These are phyloP conservation scores for Deladenus siricidicola DNA, from an alignment of 2,888 invertebrate species.

Conservation along the genomic window DNA sequence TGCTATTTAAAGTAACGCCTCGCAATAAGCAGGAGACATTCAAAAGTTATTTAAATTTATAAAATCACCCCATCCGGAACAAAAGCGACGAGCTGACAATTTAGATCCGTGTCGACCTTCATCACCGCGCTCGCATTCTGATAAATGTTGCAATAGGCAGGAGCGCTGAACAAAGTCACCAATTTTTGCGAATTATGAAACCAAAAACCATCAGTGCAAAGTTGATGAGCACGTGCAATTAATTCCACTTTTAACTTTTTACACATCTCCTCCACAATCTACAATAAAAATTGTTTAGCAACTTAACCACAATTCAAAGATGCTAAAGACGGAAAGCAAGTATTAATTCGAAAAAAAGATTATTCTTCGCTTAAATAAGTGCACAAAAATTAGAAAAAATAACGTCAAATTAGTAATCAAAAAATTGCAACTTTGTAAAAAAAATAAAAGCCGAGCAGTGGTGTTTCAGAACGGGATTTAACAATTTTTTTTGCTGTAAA, in stretches of 20 bases:
- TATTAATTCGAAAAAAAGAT: too few species aligned
- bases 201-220: conserved; percentile 40
- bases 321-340: too few species aligned
- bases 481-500: too few species aligned
- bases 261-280: conserved; percentile 31
- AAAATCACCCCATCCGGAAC: conserved; percentile 32
- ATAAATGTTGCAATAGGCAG: conserved; percentile 34
- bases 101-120: conserved; percentile 24
- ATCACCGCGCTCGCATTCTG: conserved; percentile 33
- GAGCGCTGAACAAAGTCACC: conserved; percentile 36
- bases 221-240: conserved; percentile 33
- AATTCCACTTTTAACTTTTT: conserved; percentile 13
- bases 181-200: conserved; percentile 24
- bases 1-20: too few species aligned
- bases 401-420: too few species aligned
- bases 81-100: conserved; percentile 29
- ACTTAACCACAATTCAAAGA: background rate
- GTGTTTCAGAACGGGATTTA: too few species aligned
- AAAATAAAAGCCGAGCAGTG: too few species aligned
- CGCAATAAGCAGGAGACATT: too few species aligned
- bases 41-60: too few species aligned
- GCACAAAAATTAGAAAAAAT: too few species aligned
- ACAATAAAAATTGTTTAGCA: conserved; percentile 1
- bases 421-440: too few species aligned
- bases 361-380: too few species aligned